Evolutionary conservation across 2,113 vertebrate genomes (phyloP).

Genomic region (Coturnix japonica): DNA sequence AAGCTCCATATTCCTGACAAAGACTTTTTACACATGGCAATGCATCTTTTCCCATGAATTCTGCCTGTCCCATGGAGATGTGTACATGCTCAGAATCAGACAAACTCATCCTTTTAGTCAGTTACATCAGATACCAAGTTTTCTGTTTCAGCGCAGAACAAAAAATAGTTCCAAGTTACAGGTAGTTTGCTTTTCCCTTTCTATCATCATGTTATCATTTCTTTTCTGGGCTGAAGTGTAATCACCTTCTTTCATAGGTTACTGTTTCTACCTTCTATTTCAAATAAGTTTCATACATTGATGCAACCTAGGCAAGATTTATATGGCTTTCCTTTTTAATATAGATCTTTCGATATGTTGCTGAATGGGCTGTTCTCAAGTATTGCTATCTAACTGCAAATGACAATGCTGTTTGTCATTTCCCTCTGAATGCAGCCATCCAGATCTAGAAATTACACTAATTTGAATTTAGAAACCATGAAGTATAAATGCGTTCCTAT

Average conservation of each 20-base stretch:
- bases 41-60: conserved; percentile 29
- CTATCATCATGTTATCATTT: conserved; percentile 12
- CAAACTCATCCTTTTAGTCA: conserved; percentile 38
- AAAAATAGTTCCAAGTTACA: conserved; percentile 41
- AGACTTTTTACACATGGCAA: conserved; percentile 14
- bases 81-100: not conserved
- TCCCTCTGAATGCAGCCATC: conserved; percentile 36
- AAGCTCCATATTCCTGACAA: conserved; percentile 20
- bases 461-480: conserved; percentile 64
- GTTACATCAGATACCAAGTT: not conserved
- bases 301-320: conserved; percentile 59
- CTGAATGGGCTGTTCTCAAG: conserved; percentile 62
- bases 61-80: conserved; percentile 6
- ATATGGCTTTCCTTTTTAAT: conserved; percentile 57
- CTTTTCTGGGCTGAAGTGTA: conserved; percentile 5
- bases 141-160: conserved; percentile 17
- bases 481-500: conserved; percentile 69
- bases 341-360: conserved; percentile 72
- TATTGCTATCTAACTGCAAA: conserved; percentile 62
- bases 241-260: conserved; percentile 34
- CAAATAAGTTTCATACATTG: conserved; percentile 50
- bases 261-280: conserved; percentile 43
- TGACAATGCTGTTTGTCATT: conserved; percentile 70
- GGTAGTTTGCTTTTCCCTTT: not conserved
- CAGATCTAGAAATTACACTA: conserved; percentile 58